These are phyloP conservation scores for Arge pagana DNA, from an alignment of 2,888 invertebrate species.

Conservation along the genomic window DNA sequence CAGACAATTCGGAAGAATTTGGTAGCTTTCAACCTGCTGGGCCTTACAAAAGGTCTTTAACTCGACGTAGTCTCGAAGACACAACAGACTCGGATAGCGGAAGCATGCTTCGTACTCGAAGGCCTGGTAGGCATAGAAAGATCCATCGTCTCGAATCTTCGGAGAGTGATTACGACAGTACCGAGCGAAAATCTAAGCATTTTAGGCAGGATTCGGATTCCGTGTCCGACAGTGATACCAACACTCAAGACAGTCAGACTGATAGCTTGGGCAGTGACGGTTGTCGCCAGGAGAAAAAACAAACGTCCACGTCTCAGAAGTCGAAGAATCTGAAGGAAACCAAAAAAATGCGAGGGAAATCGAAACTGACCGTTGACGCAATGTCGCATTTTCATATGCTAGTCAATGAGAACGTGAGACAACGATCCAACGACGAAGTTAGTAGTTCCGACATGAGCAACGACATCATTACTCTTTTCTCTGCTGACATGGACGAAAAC, in stretches of 20 bases:
- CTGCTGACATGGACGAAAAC: slow-evolving; percentile 54
- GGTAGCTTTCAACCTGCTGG: slow-evolving; percentile 50
- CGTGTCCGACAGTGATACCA: slow-evolving; percentile 57
- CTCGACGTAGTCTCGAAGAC: slow-evolving; percentile 29
- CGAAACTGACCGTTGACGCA: slow-evolving; percentile 56
- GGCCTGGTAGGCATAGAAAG: slow-evolving; percentile 45
- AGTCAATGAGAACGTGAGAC: slow-evolving; percentile 49
- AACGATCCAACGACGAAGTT: slow-evolving; percentile 42
- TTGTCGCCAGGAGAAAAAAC: slow-evolving; percentile 39
- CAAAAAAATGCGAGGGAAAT: slow-evolving; percentile 58
- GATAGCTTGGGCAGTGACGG: slow-evolving; percentile 60
- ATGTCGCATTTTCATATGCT: slow-evolving; percentile 53
- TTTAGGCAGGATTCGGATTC: slow-evolving; percentile 36
- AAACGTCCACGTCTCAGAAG: slow-evolving; percentile 34
- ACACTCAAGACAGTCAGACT: slow-evolving; percentile 59
- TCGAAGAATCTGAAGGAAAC: slow-evolving; percentile 7
- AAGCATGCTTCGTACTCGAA: slow-evolving; percentile 41
- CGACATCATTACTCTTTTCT: slow-evolving; percentile 53
- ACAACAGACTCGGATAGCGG: slow-evolving; percentile 52
- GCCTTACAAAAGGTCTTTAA: slow-evolving; percentile 10
- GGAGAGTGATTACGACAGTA: slow-evolving; percentile 54
- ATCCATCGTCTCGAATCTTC: slow-evolving; percentile 51
- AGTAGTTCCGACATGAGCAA: slow-evolving; percentile 52
- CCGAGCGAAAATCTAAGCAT: slow-evolving; percentile 45
- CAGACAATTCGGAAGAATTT: slow-evolving; percentile 49